Percentiles rank a stretch among this genome's conserved stretches.
These are phyloP conservation scores for Epirrhoe alternata DNA, from an alignment of 2,888 invertebrate genomes.

Conservation along the genomic window DNA sequence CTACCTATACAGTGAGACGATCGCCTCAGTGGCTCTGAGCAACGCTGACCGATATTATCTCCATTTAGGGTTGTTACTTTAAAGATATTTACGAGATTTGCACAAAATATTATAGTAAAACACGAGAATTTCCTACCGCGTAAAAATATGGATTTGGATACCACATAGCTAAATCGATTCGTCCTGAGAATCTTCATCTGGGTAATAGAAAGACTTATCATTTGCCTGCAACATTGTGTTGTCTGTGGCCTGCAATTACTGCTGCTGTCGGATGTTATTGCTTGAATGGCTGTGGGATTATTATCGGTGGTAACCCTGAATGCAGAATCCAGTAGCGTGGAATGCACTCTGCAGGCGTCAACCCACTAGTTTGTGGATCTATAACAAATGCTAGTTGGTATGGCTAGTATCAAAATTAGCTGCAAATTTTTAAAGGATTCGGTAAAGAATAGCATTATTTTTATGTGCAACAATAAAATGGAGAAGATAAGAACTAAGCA, in stretches of 20 bases:
- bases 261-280: no score
- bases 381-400: slow-evolving; percentile 6
- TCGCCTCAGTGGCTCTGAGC: slow-evolving; percentile 8
- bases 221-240: no score
- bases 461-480: no score
- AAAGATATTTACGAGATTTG: no score
- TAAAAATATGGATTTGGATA: background rate
- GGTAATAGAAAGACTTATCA: no score
- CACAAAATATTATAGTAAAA: no score
- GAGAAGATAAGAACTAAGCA: no score
- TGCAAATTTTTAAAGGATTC: background rate
- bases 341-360: slow-evolving; percentile 40
- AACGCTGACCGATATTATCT: slow-evolving; percentile 32
- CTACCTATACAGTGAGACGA: background rate
- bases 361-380: slow-evolving; percentile 20
- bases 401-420: background rate
- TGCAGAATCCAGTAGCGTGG: slow-evolving; percentile 32
- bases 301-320: slow-evolving; percentile 20
- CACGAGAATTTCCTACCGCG: no score
- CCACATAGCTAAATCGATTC: background rate
- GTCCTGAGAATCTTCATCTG: no score
- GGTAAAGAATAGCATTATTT: no score
- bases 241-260: no score
- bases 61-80: slow-evolving; percentile 23
- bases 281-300: no score